phyloP scores from a whole-genome alignment of 1,140 invertebrate genomes.

The Musca vetustissima region DNA sequence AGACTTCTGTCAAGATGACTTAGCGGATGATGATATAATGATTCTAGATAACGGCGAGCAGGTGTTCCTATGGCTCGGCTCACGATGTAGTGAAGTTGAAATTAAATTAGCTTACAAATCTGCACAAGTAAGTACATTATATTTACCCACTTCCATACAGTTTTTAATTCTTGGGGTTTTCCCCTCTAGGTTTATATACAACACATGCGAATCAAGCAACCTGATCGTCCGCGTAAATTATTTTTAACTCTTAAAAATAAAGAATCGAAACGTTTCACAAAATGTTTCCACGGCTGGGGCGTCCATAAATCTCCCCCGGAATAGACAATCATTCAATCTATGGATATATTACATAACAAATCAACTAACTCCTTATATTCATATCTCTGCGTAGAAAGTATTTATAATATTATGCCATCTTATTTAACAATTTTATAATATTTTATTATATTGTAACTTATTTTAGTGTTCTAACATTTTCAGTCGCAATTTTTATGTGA shows the following conservation, averaged over 20 bases:
- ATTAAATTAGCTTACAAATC: constrained; percentile 98
- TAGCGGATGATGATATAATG: constrained; percentile 99
- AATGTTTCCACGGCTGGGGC: constrained; percentile 98
- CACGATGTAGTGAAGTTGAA: constrained; percentile 96
- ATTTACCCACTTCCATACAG: not conserved
- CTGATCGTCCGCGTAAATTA: constrained; percentile 86
- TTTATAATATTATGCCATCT: no score
- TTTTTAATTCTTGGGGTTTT: not conserved
- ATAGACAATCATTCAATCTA: not conserved
- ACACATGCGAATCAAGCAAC: constrained; percentile 94
- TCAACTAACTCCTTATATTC: no score
- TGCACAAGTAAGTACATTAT: constrained; percentile 74
- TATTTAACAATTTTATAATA: no score
- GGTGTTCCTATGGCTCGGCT: constrained; percentile 97
- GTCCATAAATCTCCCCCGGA: constrained; percentile 42
- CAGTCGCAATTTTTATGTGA: no score
- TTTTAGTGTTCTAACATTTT: no score
- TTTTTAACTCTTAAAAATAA: constrained; percentile 97
- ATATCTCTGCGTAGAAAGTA: no score
- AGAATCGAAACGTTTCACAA: constrained; percentile 91
- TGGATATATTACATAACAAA: no score
- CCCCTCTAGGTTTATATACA: constrained; percentile 89
- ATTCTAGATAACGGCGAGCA: constrained; percentile 97
- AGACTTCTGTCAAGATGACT: constrained; percentile 99
- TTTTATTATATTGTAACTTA: no score